A percentile compares a stretch with the other conserved stretches of the same genome.
These are phyloP conservation scores for Trochalopteron elliotii DNA, from an alignment of 2,113 vertebrate species.

Conservation along the genomic window DNA sequence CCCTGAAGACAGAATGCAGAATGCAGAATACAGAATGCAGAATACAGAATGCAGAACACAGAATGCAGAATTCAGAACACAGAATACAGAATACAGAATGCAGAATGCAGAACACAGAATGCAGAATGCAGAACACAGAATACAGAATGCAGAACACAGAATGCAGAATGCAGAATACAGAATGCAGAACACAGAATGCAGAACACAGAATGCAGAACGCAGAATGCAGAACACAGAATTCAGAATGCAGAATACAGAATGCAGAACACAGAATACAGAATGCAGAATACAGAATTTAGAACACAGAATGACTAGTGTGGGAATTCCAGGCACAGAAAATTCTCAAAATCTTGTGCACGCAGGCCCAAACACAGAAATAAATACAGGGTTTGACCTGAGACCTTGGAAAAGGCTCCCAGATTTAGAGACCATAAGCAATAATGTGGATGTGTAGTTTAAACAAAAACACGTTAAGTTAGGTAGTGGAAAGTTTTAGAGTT, in stretches of 20 bases:
- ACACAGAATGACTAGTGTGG: neutral
- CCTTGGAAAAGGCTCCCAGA: neutral
- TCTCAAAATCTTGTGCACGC: neutral
- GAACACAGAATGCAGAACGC: too few relatives aligned
- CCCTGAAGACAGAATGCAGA: neutral
- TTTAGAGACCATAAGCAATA: neutral
- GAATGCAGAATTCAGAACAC: too few relatives aligned
- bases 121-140: too few relatives aligned
- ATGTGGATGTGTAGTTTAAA: neutral
- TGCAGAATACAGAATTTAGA: too few relatives aligned
- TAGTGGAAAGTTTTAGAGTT: neutral
- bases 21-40: neutral
- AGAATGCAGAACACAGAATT: too few relatives aligned
- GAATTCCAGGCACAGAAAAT: neutral
- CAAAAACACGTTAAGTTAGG: neutral
- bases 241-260: too few relatives aligned
- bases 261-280: too few relatives aligned
- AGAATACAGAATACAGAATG: neutral
- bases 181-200: too few relatives aligned
- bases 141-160: too few relatives aligned
- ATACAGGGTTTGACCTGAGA: neutral
- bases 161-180: too few relatives aligned
- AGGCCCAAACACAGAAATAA: neutral
- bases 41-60: neutral
- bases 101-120: neutral